Evolutionary conservation across 2,888 invertebrate species (phyloP).

Genomic region (Zelleria hepariella): DNA sequence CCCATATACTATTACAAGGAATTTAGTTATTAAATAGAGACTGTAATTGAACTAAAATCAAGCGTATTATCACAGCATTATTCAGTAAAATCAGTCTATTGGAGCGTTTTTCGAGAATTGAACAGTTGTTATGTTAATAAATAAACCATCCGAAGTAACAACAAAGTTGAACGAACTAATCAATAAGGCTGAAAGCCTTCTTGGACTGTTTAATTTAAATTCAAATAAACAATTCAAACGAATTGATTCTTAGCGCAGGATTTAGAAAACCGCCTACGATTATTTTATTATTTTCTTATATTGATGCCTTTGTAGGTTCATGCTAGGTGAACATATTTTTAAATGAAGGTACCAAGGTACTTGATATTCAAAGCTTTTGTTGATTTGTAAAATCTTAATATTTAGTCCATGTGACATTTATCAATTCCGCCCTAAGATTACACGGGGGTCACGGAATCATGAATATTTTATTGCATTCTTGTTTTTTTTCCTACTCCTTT

Average conservation of each 20-base stretch:
- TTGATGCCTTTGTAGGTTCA: not conserved
- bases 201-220: constrained; percentile 24
- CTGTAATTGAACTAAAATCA: not conserved
- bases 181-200: not conserved
- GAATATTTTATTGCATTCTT: constrained; percentile 50
- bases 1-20: too few species aligned
- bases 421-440: constrained; percentile 14
- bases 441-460: constrained; percentile 29
- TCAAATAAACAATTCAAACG: constrained; percentile 26
- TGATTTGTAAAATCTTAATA: not conserved
- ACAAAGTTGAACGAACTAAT: constrained; percentile 1
- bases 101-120: not conserved
- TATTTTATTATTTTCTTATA: not conserved
- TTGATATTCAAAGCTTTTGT: too few species aligned
- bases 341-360: not conserved
- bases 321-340: not conserved
- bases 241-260: constrained; percentile 11
- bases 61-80: not conserved
- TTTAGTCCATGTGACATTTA: not conserved
- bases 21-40: not conserved
- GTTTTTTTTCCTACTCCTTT: constrained; percentile 37
- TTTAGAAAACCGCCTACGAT: not conserved
- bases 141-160: constrained; percentile 14
- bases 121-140: not conserved
- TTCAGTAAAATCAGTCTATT: not conserved